A percentile compares a stretch with the other conserved stretches of the same genome.
Conservation (phyloP, 2,113 vertebrate species). For the Gymnorhina tibicen region DNA sequence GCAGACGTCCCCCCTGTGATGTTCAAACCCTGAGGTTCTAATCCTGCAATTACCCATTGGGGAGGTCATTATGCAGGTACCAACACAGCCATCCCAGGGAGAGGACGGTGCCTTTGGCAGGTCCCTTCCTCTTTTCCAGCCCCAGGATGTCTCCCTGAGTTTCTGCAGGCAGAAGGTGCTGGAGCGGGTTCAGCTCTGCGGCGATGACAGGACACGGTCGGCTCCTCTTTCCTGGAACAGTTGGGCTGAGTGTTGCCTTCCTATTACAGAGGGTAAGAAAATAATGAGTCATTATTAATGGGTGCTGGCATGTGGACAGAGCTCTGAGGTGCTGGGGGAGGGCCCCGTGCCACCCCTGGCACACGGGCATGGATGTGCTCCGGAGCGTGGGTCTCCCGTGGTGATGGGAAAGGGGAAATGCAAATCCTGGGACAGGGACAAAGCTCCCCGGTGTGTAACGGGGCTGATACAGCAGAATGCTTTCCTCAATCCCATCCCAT, state of each 20-base stretch:
- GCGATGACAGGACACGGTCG: not conserved
- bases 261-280: not conserved
- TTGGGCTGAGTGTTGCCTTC: not conserved
- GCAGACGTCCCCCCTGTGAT: not conserved
- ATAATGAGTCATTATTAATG: not conserved
- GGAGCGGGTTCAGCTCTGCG: not conserved
- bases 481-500: not conserved
- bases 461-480: not conserved
- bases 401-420: not conserved
- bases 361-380: accelerated
- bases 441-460: not conserved
- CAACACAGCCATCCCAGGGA: not conserved
- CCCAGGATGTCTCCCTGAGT: not conserved
- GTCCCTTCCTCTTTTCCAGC: not conserved
- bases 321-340: not conserved
- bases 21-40: not conserved
- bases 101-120: not conserved
- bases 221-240: not conserved
- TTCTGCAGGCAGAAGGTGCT: not conserved
- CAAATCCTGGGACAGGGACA: not conserved
- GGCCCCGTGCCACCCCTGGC: not conserved
- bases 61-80: not conserved
- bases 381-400: accelerated
- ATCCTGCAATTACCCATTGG: not conserved
- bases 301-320: not conserved